These are phyloP conservation scores for Serrognathus titanus DNA, from an alignment of 2,888 invertebrate species.

Conservation along the genomic window DNA sequence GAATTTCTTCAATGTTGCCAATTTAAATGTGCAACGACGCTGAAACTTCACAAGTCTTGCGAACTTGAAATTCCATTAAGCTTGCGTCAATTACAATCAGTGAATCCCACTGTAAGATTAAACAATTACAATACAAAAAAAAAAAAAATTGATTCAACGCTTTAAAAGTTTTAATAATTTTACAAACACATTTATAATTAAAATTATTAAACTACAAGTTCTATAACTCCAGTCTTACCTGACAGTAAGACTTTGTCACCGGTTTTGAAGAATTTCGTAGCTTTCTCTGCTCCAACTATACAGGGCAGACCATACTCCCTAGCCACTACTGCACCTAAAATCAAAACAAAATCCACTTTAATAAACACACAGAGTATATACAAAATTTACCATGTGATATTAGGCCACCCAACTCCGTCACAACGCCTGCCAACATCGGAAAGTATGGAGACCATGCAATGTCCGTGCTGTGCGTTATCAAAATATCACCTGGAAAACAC, in stretches of 20 bases:
- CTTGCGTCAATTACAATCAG: too few species aligned
- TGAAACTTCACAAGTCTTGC: too few species aligned
- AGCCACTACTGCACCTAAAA: conserved; percentile 74
- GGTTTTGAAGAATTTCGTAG: conserved; percentile 65
- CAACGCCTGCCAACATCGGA: conserved; percentile 71
- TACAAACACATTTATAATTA: too few species aligned
- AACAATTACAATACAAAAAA: too few species aligned
- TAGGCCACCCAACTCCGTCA: conserved; percentile 79
- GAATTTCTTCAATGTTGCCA: too few species aligned
- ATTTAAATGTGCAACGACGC: too few species aligned
- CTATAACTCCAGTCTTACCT: conserved; percentile 48
- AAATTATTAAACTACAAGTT: conserved; percentile 37
- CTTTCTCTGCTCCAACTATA: conserved; percentile 69
- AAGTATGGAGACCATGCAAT: conserved; percentile 86
- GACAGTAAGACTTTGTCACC: conserved; percentile 60
- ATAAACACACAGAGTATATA: too few species aligned
- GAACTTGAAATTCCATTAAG: too few species aligned
- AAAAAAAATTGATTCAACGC: too few species aligned
- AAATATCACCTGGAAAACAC: conserved; percentile 59
- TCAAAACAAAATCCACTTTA: conserved; percentile 1
- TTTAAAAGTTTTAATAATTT: too few species aligned
- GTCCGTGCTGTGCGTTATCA: conserved; percentile 75
- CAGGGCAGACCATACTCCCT: conserved; percentile 81
- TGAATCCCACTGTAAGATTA: too few species aligned
- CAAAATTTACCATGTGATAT: conserved; percentile 71